phyloP scores from a whole-genome alignment of 2,113 vertebrate genomes.

The Cavia porcellus region DNA sequence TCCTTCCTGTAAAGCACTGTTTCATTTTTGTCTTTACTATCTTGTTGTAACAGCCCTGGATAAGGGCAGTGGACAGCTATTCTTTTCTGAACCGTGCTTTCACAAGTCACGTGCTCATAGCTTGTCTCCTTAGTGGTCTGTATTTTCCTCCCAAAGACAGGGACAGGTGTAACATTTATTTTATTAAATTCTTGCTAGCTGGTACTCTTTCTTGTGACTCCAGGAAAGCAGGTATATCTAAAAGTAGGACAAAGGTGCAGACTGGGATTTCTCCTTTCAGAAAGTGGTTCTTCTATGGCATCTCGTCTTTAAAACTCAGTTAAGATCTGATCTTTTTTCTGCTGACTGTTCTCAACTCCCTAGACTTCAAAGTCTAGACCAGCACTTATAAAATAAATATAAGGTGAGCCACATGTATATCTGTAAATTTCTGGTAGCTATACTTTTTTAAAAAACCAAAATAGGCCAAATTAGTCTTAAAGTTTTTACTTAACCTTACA shows the following conservation, averaged over 20 bases:
- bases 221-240: neutral
- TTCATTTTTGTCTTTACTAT: neutral
- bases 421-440: slow-evolving; percentile 5
- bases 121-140: neutral
- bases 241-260: neutral
- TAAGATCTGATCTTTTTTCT: slow-evolving; percentile 73
- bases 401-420: neutral
- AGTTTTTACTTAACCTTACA: neutral
- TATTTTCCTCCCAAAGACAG: neutral
- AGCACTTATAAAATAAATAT: neutral
- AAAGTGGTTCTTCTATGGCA: neutral
- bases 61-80: neutral
- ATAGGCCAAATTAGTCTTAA: neutral
- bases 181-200: neutral
- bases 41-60: neutral
- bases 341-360: neutral
- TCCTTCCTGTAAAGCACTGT: neutral
- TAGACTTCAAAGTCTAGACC: slow-evolving; percentile 15
- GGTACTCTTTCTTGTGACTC: slow-evolving; percentile 11
- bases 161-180: slow-evolving; percentile 17
- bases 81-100: neutral
- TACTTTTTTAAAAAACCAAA: neutral
- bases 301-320: slow-evolving; percentile 51
- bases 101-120: neutral
- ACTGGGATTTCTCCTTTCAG: slow-evolving; percentile 31